Percentiles rank a stretch among this genome's conserved stretches.
Evolutionary conservation across 2,113 vertebrate genomes (phyloP).

Genomic region (Nothobranchius furzeri): DNA sequence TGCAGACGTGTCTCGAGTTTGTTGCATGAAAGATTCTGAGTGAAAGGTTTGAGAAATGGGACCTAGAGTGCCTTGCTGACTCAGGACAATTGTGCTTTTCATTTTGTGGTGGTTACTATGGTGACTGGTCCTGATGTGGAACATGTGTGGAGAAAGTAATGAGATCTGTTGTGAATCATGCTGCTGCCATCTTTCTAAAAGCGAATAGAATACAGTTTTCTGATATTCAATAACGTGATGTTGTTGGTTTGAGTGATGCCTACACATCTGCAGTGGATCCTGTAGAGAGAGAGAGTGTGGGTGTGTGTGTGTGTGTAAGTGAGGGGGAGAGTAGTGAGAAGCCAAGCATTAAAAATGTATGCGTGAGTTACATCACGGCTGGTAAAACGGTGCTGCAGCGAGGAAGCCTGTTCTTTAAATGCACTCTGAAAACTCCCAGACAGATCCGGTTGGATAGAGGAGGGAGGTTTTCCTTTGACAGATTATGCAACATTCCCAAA

Average conservation of each 20-base stretch:
- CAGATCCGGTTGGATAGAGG: conserved; percentile 1
- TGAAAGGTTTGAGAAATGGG: conserved; percentile 8
- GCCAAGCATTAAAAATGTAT: conserved; percentile 73
- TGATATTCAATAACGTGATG: background rate
- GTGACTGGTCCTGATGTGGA: conserved; percentile 19
- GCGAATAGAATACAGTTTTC: background rate
- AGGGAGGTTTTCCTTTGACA: conserved; percentile 13
- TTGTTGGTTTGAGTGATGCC: conserved; percentile 8
- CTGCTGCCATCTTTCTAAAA: background rate
- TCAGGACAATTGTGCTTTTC: conserved; percentile 40
- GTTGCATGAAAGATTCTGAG: conserved; percentile 7
- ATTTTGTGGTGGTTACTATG: conserved; percentile 43
- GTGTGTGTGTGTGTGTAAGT: background rate
- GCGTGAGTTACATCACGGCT: conserved; percentile 57
- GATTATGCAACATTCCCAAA: background rate
- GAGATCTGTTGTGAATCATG: conserved; percentile 9
- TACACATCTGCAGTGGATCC: conserved; percentile 22
- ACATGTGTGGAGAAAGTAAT: conserved; percentile 14
- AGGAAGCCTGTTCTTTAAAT: conserved; percentile 29
- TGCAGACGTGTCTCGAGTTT: conserved; percentile 18
- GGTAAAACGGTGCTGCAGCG: conserved; percentile 60
- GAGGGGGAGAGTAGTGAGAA: conserved; percentile 26
- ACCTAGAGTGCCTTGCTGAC: conserved; percentile 36
- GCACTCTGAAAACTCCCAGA: conserved; percentile 9
- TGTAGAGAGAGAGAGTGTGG: conserved; percentile 7